Percentiles rank a stretch among this genome's conserved stretches.
These are phyloP conservation scores for Chamaetylas fuelleborni DNA, from an alignment of 2,113 vertebrate species.

Conservation along the genomic window DNA sequence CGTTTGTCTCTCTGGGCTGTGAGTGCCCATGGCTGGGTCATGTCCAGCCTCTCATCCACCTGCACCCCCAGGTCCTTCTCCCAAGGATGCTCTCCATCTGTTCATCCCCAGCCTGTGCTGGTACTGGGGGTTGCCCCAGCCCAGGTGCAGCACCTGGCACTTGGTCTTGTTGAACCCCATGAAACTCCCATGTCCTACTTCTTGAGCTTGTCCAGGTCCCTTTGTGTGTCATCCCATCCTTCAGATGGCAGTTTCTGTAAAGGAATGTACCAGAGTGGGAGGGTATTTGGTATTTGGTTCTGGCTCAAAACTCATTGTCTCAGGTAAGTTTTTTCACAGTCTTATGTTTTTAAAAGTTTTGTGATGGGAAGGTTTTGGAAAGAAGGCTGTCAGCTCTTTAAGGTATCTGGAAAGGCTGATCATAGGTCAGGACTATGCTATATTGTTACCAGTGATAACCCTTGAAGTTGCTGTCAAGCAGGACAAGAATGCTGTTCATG, in stretches of 20 bases:
- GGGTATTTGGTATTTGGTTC: not conserved
- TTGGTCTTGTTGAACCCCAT: not conserved
- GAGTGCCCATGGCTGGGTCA: not conserved
- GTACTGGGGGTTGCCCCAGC: fast-evolving
- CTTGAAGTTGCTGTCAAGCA: not conserved
- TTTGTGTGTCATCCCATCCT: not conserved
- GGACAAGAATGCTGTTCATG: not conserved
- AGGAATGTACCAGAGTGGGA: not conserved
- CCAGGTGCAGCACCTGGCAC: not conserved
- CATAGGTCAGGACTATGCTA: not conserved
- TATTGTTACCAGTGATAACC: not conserved
- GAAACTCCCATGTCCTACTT: not conserved
- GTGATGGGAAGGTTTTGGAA: not conserved
- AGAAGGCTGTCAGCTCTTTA: not conserved
- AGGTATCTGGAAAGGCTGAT: not conserved
- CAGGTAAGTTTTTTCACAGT: not conserved
- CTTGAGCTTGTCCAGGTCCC: not conserved
- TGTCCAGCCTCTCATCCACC: not conserved
- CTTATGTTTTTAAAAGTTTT: not conserved
- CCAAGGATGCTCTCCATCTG: fast-evolving
- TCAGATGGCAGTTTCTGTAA: not conserved
- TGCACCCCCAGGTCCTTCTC: not conserved
- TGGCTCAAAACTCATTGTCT: not conserved
- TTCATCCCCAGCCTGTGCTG: not conserved
- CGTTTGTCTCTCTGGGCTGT: not conserved